Percentiles rank a stretch among this genome's conserved stretches.
Evolutionary conservation across 2,113 vertebrate genomes (phyloP).

Genomic region (Triplophysa siluroides): DNA sequence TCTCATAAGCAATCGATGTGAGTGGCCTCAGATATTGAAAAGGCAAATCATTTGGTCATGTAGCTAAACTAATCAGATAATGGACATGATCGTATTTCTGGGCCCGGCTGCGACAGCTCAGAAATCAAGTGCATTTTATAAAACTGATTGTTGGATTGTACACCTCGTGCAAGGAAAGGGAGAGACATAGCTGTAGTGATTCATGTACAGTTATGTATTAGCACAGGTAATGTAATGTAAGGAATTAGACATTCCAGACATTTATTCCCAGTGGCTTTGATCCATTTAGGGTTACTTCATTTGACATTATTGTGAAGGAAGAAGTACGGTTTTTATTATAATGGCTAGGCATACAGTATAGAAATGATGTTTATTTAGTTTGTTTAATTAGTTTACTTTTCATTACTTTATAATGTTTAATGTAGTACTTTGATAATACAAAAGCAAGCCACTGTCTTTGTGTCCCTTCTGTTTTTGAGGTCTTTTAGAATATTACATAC

Average conservation of each 20-base stretch:
- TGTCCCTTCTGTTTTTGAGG: neutral
- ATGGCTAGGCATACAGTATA: neutral
- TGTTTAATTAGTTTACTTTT: constrained; percentile 5
- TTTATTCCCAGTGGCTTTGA: neutral
- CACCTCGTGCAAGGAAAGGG: constrained; percentile 36
- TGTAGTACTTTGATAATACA: neutral
- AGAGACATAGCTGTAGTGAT: constrained; percentile 44
- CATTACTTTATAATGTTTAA: constrained; percentile 10
- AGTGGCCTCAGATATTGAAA: constrained; percentile 52
- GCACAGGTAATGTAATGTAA: constrained; percentile 31
- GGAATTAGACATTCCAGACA: neutral
- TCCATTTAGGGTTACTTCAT: neutral
- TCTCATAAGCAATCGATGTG: constrained; percentile 51
- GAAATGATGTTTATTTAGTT: no score
- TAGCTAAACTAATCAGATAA: constrained; percentile 24
- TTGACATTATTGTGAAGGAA: no score
- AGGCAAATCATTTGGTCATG: constrained; percentile 36
- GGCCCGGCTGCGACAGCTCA: neutral
- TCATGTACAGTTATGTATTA: constrained; percentile 16
- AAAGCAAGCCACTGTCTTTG: neutral
- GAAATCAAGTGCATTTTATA: constrained; percentile 28
- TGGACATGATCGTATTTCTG: constrained; percentile 26
- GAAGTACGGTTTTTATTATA: neutral
- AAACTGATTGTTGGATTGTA: neutral
- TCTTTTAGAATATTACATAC: neutral